These are phyloP conservation scores for Clarias laeviceps DNA, from an alignment of 2,797 vertebrate species.

Conservation along the genomic window DNA sequence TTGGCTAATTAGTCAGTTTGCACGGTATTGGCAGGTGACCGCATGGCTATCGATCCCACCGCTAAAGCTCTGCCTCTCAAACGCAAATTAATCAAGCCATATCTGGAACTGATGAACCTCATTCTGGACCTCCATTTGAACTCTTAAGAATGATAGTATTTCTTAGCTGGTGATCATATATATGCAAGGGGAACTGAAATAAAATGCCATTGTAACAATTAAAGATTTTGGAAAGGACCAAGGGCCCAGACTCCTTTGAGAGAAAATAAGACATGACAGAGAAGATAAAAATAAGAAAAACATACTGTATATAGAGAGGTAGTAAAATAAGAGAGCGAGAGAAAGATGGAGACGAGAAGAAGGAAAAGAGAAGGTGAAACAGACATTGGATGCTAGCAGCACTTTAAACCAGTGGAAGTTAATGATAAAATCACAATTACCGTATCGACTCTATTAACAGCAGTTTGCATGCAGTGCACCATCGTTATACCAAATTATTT, in stretches of 20 bases:
- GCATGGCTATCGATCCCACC: constrained; percentile 72
- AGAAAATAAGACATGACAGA: neutral
- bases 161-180: constrained; percentile 51
- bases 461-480: constrained; percentile 25
- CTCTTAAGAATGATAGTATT: constrained; percentile 23
- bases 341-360: neutral
- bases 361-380: constrained; percentile 5
- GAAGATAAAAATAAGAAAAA: neutral
- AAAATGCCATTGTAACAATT: constrained; percentile 8
- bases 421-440: constrained; percentile 38
- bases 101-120: constrained; percentile 55
- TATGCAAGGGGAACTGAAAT: constrained; percentile 2
- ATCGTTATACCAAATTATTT: constrained; percentile 45
- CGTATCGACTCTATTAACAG: constrained; percentile 39
- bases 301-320: neutral
- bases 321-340: neutral
- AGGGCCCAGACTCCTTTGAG: neutral
- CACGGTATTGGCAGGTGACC: constrained; percentile 74
- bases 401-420: constrained; percentile 31
- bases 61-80: constrained; percentile 67
- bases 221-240: neutral
- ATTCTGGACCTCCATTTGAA: constrained; percentile 29
- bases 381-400: constrained; percentile 3
- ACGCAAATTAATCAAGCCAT: constrained; percentile 73
- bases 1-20: constrained; percentile 76